These are phyloP conservation scores for Nasonovia ribisnigri DNA, from an alignment of 2,888 invertebrate genomes.

Conservation along the genomic window DNA sequence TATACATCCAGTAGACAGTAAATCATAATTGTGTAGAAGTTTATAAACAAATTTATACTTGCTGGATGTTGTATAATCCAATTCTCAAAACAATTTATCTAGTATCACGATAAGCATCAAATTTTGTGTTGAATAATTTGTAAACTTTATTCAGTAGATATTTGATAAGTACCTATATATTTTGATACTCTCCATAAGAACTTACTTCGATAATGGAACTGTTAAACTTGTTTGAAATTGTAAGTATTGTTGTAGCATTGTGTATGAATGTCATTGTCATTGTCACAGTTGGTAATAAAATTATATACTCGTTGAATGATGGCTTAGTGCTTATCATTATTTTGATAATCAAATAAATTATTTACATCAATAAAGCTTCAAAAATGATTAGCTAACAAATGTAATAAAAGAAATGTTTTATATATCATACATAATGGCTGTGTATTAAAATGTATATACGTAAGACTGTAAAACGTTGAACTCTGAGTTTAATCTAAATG, in stretches of 20 bases:
- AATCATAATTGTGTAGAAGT: slow-evolving; percentile 9
- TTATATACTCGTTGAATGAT: background rate
- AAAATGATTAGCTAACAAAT: background rate
- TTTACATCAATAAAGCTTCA: background rate
- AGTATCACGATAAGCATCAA: background rate
- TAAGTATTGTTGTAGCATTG: background rate
- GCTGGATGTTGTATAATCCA: background rate
- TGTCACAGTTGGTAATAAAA: background rate
- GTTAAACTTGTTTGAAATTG: background rate
- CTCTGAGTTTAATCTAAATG: background rate
- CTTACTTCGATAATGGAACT: background rate
- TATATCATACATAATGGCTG: background rate
- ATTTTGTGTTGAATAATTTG: background rate
- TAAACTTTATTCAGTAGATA: background rate
- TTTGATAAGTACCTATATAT: background rate
- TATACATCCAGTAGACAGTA: background rate
- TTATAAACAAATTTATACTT: slow-evolving; percentile 19
- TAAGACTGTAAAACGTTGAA: background rate
- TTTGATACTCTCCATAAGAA: background rate
- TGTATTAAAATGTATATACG: background rate
- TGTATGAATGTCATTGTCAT: background rate
- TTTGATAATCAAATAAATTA: background rate
- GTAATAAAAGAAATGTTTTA: background rate
- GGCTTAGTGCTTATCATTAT: background rate
- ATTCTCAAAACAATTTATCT: background rate